Evolutionary conservation across 2,888 invertebrate species (phyloP).

Genomic region (Bombylius discolor): DNA sequence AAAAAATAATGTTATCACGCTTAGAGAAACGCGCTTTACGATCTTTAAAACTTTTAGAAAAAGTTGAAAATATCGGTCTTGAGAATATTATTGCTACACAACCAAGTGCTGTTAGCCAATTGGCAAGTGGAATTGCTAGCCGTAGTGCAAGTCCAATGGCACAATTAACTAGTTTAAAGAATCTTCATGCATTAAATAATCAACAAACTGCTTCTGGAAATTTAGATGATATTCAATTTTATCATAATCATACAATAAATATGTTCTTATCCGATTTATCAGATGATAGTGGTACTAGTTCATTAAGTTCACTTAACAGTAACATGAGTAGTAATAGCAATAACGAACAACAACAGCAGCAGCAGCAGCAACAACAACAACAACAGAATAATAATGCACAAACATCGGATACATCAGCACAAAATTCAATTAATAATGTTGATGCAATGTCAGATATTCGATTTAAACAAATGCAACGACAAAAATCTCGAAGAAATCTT

Average conservation of each 20-base stretch:
- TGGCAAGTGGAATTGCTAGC: slow-evolving; percentile 43
- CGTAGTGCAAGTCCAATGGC: slow-evolving; percentile 66
- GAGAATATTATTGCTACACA: slow-evolving; percentile 52
- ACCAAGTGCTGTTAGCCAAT: slow-evolving; percentile 45
- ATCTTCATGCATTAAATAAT: slow-evolving; percentile 35
- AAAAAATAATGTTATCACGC: slow-evolving; percentile 32
- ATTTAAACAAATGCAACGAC: slow-evolving; percentile 40
- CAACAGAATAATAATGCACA: slow-evolving; percentile 15
- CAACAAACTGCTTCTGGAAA: slow-evolving; percentile 16
- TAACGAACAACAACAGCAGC: slow-evolving; percentile 15
- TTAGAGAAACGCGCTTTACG: slow-evolving; percentile 36
- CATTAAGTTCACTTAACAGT: background rate
- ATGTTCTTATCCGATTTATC: slow-evolving; percentile 2
- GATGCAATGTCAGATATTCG: slow-evolving; percentile 30
- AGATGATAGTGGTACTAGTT: background rate
- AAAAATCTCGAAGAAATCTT: slow-evolving; percentile 38
- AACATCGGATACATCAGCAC: slow-evolving; percentile 13
- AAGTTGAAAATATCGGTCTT: slow-evolving; percentile 54
- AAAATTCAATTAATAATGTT: background rate
- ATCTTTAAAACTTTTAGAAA: slow-evolving; percentile 47
- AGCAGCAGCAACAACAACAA: slow-evolving; percentile 16
- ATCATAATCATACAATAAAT: slow-evolving; percentile 36
- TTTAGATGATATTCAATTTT: slow-evolving; percentile 34
- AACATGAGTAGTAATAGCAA: background rate
- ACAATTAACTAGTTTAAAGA: slow-evolving; percentile 60